Evolutionary conservation across 53 echinoderm and acorn worm species (phyloP).

Genomic region (Temnopleurus reevesii): DNA sequence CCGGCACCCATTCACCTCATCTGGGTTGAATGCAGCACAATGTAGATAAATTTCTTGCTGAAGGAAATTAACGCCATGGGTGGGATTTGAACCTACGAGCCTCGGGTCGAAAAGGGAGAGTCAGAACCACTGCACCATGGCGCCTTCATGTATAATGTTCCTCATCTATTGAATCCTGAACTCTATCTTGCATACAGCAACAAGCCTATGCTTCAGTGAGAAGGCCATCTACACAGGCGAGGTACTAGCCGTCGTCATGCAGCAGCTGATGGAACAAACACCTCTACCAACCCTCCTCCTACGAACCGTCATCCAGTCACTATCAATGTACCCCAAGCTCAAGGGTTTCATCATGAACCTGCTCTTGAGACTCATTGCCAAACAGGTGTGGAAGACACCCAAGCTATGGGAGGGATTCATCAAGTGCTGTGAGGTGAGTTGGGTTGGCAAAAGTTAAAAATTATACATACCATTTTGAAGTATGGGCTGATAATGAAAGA

Average conservation of each 20-base stretch:
- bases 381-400: constrained; percentile 92
- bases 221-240: constrained; percentile 98
- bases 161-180: too few species aligned
- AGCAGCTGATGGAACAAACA: constrained; percentile 92
- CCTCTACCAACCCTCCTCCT: constrained; percentile 93
- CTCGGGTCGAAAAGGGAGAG: too few species aligned
- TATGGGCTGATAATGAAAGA: too few species aligned
- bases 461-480: too few species aligned
- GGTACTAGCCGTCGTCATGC: constrained; percentile 95
- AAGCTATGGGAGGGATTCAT: constrained; percentile 99
- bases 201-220: constrained; percentile 97
- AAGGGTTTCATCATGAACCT: constrained; percentile 99
- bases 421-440: constrained; percentile 97
- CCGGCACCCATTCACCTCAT: too few species aligned
- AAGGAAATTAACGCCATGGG: too few species aligned
- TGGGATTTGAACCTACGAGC: too few species aligned
- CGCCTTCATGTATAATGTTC: too few species aligned
- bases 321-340: constrained; percentile 92
- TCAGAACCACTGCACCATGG: too few species aligned
- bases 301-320: constrained; percentile 96
- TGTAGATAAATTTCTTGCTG: too few species aligned
- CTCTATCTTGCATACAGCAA: constrained; percentile 71
- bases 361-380: constrained; percentile 80
- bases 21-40: too few species aligned
- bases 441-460: too few species aligned